Evolutionary conservation across 2,888 invertebrate genomes (phyloP), one percentile per base, ranked within the genome.

Genomic region (Hyppa rectilinea): DNA sequence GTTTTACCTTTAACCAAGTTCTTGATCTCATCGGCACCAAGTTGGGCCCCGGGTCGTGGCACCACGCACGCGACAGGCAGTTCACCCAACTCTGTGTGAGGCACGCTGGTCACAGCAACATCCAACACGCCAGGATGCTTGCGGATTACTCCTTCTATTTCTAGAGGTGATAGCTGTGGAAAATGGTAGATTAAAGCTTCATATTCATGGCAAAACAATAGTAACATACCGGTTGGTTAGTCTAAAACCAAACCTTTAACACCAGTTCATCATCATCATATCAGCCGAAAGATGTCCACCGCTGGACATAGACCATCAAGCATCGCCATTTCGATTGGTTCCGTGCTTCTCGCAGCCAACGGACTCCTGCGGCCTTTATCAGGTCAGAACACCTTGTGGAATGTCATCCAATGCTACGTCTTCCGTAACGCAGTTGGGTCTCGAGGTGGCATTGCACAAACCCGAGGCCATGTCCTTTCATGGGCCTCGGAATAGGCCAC

Each of bases 21-120:
- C 73, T 91, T 90, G 61, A 91, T 87, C 14, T 90, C 88, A 6
- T 88, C 75, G 0, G 89, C 89, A 2, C 81, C 86, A 47, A 85
- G 80, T 0, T 74, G 38, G 6, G 53, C 50, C 0, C 80, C 87
- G 0, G 79, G 69, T 29, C 78, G 75, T 12, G 71, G 79, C 23
- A 90, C 89, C 7, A 91, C 87, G 61, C 86, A 89, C 0, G 91
- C 91, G 1, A 90, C 89, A 0, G 87, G 85, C 50, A 90, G 71
- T 2, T 91, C 90, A 0, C 91, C 90, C 23, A 79, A 82, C 52
- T 88, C 87, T 0, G 77, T 56, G 65, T 91, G 87, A 1, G 89
- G 87, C 4, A 90, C 38, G 14, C 88, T 87, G 1, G 87, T 86
- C 29, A 91, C 89, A 0, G 87, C 90, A 34, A 84, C 91, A 50